Conservation (phyloP, 1,140 invertebrate genomes). For the Aphaenogaster floridana region DNA sequence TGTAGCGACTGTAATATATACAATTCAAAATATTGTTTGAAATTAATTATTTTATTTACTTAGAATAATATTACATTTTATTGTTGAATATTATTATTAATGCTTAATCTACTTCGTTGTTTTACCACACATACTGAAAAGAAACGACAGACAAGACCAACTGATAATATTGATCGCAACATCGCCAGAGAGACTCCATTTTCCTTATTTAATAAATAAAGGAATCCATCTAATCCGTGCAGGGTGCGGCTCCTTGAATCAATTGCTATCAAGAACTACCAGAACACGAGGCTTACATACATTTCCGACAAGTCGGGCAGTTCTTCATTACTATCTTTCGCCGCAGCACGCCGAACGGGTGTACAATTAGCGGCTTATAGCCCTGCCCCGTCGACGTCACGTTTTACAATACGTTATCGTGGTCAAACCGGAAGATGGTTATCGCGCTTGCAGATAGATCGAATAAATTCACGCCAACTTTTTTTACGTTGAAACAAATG, state of each 20-base stretch:
- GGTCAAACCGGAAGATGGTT: slow-evolving; percentile 9
- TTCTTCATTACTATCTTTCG: slow-evolving; percentile 39
- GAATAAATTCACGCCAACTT: slow-evolving; percentile 9
- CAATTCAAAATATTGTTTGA: background rate
- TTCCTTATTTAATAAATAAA: background rate
- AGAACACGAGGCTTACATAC: slow-evolving; percentile 17
- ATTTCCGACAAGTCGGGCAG: slow-evolving; percentile 48
- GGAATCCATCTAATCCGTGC: background rate
- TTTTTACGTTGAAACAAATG: slow-evolving; percentile 39
- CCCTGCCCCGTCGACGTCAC: background rate
- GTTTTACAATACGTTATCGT: slow-evolving; percentile 27
- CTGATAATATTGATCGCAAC: background rate
- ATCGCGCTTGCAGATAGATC: background rate
- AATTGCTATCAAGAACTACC: background rate
- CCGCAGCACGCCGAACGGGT: slow-evolving; percentile 5
- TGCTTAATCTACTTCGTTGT: background rate
- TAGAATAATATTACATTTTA: background rate
- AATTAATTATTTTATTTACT: background rate
- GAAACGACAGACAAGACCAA: background rate
- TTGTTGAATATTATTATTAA: background rate
- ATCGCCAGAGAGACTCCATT: slow-evolving; percentile 3
- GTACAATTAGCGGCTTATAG: slow-evolving; percentile 40
- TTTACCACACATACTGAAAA: background rate
- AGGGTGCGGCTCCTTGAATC: background rate
- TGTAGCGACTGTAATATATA: background rate